A percentile compares a stretch with the other conserved stretches of the same genome.
These are phyloP conservation scores for Rousettus leschenaultii DNA, from an alignment of 2,113 vertebrate species.

Conservation along the genomic window DNA sequence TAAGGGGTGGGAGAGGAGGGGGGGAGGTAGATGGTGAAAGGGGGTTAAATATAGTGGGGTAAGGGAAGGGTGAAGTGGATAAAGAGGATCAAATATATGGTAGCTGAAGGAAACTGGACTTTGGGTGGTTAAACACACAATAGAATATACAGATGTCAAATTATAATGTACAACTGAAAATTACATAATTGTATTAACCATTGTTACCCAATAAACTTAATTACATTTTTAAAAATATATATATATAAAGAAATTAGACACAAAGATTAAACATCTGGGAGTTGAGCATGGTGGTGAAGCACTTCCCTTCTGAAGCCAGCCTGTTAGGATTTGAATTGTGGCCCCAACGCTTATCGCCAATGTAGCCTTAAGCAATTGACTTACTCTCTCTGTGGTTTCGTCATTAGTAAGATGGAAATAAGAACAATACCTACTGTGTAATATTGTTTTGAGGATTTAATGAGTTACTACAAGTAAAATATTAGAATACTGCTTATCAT, in stretches of 20 bases:
- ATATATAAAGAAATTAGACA: slow-evolving; percentile 56
- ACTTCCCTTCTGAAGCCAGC: not conserved
- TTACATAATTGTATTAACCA: too few relatives aligned
- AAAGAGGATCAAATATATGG: too few relatives aligned
- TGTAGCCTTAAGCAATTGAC: not conserved
- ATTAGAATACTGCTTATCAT: not conserved
- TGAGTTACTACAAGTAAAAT: not conserved
- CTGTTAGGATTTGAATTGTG: not conserved
- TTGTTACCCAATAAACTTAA: too few relatives aligned
- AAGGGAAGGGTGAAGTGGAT: too few relatives aligned
- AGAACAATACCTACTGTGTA: not conserved
- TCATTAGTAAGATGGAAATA: not conserved
- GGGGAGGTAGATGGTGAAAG: too few relatives aligned
- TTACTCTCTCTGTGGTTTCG: not conserved
- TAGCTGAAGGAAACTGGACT: too few relatives aligned
- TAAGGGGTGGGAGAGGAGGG: too few relatives aligned
- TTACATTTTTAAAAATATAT: not conserved
- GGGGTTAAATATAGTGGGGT: too few relatives aligned
- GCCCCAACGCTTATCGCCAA: not conserved
- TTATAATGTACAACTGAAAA: too few relatives aligned
- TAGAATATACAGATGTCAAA: too few relatives aligned
- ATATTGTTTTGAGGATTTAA: not conserved
- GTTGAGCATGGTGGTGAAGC: not conserved
- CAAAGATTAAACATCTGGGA: slow-evolving; percentile 52
- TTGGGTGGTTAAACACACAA: too few relatives aligned